phyloP scores from a whole-genome alignment of 2,888 invertebrate genomes.

The Agriotes lineatus region DNA sequence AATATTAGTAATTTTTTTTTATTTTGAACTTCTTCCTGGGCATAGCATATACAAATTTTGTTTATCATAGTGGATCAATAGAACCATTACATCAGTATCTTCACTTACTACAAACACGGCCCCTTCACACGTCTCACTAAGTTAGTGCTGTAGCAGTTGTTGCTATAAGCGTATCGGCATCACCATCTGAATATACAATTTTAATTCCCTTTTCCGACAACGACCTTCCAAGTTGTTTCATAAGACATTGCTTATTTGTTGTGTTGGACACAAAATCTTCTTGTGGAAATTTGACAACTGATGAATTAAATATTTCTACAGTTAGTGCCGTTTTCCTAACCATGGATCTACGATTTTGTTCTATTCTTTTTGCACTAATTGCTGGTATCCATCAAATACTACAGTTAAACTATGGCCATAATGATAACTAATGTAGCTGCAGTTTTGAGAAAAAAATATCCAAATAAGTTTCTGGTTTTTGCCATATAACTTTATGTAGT shows the following conservation, averaged over 20 bases:
- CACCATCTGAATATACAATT: constrained; percentile 4
- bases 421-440: constrained; percentile 7
- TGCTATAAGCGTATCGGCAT: constrained; percentile 9
- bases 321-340: constrained; percentile 1
- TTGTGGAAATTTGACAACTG: not conserved
- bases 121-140: constrained; percentile 11
- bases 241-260: constrained; percentile 7
- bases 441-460: constrained; percentile 15
- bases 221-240: not conserved
- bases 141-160: constrained; percentile 7
- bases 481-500: constrained; percentile 16
- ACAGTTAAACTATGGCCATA: constrained; percentile 9
- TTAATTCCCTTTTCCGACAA: constrained; percentile 1
- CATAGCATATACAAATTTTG: not conserved
- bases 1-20: constrained; percentile 9
- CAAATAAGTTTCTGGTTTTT: constrained; percentile 4
- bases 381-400: constrained; percentile 3
- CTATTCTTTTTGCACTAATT: not conserved
- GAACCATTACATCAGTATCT: constrained; percentile 4
- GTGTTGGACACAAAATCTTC: constrained; percentile 4
- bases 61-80: not conserved
- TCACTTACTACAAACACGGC: not conserved
- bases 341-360: constrained; percentile 8
- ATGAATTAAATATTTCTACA: not conserved
- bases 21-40: constrained; percentile 9